Evolutionary conservation across 2,113 vertebrate species (phyloP), one percentile per base, ranked within the genome.

Genomic region (Strigops habroptila): DNA sequence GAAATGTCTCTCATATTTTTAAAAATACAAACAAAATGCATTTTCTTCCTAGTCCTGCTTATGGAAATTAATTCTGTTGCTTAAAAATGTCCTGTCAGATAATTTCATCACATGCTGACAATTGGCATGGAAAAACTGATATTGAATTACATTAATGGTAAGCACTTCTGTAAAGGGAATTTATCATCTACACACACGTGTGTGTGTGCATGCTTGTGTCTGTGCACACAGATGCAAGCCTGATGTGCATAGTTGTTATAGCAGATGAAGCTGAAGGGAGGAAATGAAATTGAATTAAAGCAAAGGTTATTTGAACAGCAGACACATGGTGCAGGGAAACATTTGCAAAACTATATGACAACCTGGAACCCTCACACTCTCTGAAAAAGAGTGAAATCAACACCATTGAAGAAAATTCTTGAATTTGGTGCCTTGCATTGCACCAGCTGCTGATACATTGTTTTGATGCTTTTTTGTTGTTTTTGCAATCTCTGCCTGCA

Each of bases 11-110:
- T 62, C 37, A 11, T 4, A 1, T 69, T 67, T 71, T 85, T 70
- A 8, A 0, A 41, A 77, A 60, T 57, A 9, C 3, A 59, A 67
- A 41, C 2, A 76, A 57, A 89, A 39, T 49, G 1, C 0, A 1
- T 59, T 90, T 94, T 82, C 18, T 85, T 35, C 33, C 27, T 73
- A 24, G 43, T 57, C 12, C 24, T 14, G 14, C 19, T 87, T 39
- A 11, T 0, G 43, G 35, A 89, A 52, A 73, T 52, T 1, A 19
- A 52, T 89, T 87, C 6, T 57, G 79, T 43, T 4, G 4, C 39
- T 15, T 87, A 52, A 65, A 81, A 65, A 35, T 60, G 2, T 49
- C 25, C 46, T 86, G 51, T 14, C 10, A 62, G 28, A 44, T 60
- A 37, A 63, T 65, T 69, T 79, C 24, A 35, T 6, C 7, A 71